Base-by-base conservation (phyloP, 1,140 invertebrate species). In the Samia ricini region DNA sequence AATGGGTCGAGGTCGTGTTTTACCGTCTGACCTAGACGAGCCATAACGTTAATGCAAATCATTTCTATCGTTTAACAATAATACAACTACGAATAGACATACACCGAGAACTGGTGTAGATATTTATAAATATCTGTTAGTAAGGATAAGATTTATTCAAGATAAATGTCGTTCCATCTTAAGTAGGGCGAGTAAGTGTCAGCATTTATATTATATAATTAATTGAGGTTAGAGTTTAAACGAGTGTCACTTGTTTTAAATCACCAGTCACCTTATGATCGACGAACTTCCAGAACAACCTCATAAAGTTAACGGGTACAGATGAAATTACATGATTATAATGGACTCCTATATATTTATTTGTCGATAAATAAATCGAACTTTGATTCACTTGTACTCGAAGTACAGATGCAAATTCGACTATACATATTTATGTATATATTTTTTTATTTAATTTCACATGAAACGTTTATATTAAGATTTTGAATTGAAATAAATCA, bases 1-100 rank as follows among this genome's bases (percentile, higher is more conserved):
- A 85, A 81, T 79, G 60, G 80, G 85, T 85, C 83, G 83, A 88
- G 85, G 85, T 71, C 79, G 71, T 51, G 71, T 79, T 83, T 79
- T 75, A 64, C 63, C 58, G 71, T 77, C 68, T 62, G 72, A 78
- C 68, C 75, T 83, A 78, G 77, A 76, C 69, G 59, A 72, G 74
- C 55, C 54, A 60, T 56, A 51, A 51, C 10, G 52, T 56, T 51
- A 63, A 56, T 69, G 60, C 23, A 64, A 62, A 65, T 61, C 7
- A 52, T 52, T 52, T 4, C 8, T 42, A 42, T 12, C 33, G 33
- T 42, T 12, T 42, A 42, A 8, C 3, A 8, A 42, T 42, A 15
- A 42, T 42, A 42, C 33, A 10, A 42, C 12, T 15, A 42, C 10
- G 4, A 42, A 42, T 15, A 42, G 26, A 29, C 26, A 29, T 8